Base-by-base conservation (phyloP, 2,888 invertebrate genomes). In the Nymphalis polychloros region DNA sequence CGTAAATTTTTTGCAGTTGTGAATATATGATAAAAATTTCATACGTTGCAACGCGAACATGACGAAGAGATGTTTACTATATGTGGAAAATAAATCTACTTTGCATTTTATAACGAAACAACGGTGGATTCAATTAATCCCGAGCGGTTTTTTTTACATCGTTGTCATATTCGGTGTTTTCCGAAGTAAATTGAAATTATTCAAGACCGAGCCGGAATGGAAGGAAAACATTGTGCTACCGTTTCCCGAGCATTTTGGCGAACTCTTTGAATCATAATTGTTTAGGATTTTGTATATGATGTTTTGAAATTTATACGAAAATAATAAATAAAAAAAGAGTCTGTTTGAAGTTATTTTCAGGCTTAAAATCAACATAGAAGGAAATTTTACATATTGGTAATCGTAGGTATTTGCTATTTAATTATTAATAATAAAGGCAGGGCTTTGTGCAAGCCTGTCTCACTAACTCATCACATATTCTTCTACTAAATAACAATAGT, bases 31-130 rank as follows among this genome's bases (percentile, higher is more conserved):
- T 70, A 60, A 67, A 64, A 61, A 64, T 52, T 67, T 61, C 64
- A 67, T 57, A 31, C 67, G 20, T 59, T 57, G 67, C 53, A 27
- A 47, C 53, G 60, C 47, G 59, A 66, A 60, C 59, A 55, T 57
- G 46, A 47, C 62, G 27, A 35, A 31, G 46, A 59, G 53, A 55
- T 65, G 63, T 68, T 68, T 70, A 60, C 59, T 60, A 63, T 53
- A 55, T 63, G 61, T 52, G 59, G 62, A 65, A 59, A 62, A 63
- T 68, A 71, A 71, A 71, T 68, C 55, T 57, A 63, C 60, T 71
- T 66, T 71, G 63, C 65, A 71, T 71, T 68, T 71, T 68, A 71
- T 65, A 68, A 71, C 65, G 70, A 68, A 68, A 71, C 68, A 71
- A 71, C 68, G 50, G 60, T 17, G 48, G 50, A 70, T 71, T 71